A percentile compares a stretch with the other conserved stretches of the same genome.
These are phyloP conservation scores for Xerus inauris DNA, from an alignment of 2,113 vertebrate species.

Conservation along the genomic window DNA sequence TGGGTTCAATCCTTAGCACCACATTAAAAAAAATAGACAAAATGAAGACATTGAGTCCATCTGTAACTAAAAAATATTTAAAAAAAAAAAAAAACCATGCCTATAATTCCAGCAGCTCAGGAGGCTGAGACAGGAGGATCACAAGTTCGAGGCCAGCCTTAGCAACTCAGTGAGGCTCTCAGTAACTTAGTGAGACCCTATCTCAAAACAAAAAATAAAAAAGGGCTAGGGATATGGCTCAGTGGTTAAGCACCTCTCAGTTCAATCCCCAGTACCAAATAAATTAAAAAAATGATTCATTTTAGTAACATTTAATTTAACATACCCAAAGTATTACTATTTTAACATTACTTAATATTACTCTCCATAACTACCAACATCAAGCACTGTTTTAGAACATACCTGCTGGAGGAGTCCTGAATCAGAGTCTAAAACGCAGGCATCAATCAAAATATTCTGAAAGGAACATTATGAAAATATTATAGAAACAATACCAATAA, in stretches of 20 bases:
- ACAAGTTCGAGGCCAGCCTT: too few species aligned
- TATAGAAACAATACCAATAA: not conserved
- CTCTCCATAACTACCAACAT: too few species aligned
- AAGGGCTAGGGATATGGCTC: not conserved
- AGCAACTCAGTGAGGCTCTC: too few species aligned
- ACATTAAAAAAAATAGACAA: too few species aligned
- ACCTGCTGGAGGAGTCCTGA: slow-evolving; percentile 99
- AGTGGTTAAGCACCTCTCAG: too few species aligned
- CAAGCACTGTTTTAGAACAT: not conserved
- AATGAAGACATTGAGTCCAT: too few species aligned
- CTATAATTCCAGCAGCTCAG: too few species aligned
- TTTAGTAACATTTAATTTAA: not conserved
- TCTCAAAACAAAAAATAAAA: not conserved
- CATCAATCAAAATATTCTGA: slow-evolving; percentile 96
- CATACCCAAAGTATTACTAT: not conserved
- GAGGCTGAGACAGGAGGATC: too few species aligned
- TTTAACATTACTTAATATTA: not conserved
- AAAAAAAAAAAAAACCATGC: not conserved
- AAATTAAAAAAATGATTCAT: not conserved
- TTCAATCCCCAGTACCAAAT: too few species aligned
- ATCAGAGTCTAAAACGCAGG: slow-evolving; percentile 95
- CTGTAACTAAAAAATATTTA: too few species aligned
- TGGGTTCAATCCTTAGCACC: too few species aligned
- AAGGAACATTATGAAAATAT: slow-evolving; percentile 53
- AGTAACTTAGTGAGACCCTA: too few species aligned